Evolutionary conservation across 2,888 invertebrate genomes (phyloP), one percentile per base, ranked within the genome.

Genomic region (Alloplasta piceator): DNA sequence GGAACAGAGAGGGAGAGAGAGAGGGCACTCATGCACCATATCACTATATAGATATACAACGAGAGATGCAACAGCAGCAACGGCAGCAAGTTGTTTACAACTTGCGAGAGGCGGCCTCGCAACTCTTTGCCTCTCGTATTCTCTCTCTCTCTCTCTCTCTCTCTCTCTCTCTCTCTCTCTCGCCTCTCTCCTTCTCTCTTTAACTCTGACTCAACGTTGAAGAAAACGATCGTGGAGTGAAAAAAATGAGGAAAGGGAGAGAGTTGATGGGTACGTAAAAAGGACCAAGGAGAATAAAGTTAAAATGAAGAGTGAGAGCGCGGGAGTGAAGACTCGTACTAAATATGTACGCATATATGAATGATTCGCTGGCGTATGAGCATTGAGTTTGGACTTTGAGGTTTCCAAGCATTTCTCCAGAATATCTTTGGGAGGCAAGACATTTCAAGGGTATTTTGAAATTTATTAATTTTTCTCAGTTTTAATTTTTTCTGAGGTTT

Each of bases 71-170:
- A 58, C 71, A 48, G 73, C 73, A 73, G 64, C 55, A 52, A 46
- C 78, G 55, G 79, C 73, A 71, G 83, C 84, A 86, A 88, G 89
- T 88, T 90, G 90, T 90, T 90, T 90, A 90, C 89, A 89, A 85
- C 86, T 86, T 82, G 80, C 72, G 83, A 84, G 83, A 82, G 82
- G 60, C 82, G 75, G 83, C 67, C 78, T 73, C 79, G 75, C 67
- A 71, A 64, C 16, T 76, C 71, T 72, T 68, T 43, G 43, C 70
- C 48, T 68, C 74, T 55, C 12, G 16, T 36, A 6, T 72, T 41
- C 9, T 50, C 9, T 63, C 12, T 12, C 26, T 16, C 12, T 38
- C 12, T 46, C 66, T 36, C n/a, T n/a, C n/a, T n/a, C n/a, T n/a
- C 64, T 48, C 52, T 16, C 39, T 39, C 48, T 60, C 60, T n/a